phyloP scores from a whole-genome alignment of 2,888 invertebrate genomes.

The Rhogogaster chlorosoma region DNA sequence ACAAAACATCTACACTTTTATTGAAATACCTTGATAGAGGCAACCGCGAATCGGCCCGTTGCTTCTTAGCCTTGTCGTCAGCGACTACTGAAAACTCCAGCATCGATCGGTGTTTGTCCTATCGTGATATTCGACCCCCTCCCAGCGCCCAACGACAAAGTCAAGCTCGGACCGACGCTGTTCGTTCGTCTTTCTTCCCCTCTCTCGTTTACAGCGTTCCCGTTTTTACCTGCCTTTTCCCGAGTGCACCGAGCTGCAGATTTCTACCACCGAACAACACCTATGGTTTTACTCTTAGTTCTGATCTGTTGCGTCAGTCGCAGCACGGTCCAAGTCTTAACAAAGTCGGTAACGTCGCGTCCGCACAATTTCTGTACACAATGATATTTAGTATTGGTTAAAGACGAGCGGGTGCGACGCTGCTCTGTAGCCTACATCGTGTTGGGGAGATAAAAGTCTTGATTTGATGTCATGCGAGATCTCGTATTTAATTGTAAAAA shows the following conservation, averaged over 20 bases:
- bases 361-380: neutral
- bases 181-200: neutral
- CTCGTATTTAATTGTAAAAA: neutral
- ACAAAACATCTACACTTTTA: slow-evolving; percentile 20
- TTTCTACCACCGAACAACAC: neutral
- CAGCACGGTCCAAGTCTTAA: neutral
- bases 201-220: slow-evolving; percentile 22
- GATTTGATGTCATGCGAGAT: neutral
- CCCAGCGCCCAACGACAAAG: neutral
- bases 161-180: slow-evolving; percentile 58
- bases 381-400: neutral
- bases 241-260: neutral
- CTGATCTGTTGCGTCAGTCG: neutral
- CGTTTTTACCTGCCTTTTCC: neutral
- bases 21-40: slow-evolving; percentile 24
- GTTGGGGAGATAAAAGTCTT: neutral
- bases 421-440: neutral
- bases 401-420: neutral
- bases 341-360: slow-evolving; percentile 3
- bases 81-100: slow-evolving; percentile 47
- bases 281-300: slow-evolving; percentile 21
- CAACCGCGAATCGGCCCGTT: slow-evolving; percentile 30
- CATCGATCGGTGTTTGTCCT: slow-evolving; percentile 37
- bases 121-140: neutral
- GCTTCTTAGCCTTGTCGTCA: slow-evolving; percentile 39